Evolutionary conservation across 2,888 invertebrate genomes (phyloP).

Genomic region (Rhyacophila evoluta): DNA sequence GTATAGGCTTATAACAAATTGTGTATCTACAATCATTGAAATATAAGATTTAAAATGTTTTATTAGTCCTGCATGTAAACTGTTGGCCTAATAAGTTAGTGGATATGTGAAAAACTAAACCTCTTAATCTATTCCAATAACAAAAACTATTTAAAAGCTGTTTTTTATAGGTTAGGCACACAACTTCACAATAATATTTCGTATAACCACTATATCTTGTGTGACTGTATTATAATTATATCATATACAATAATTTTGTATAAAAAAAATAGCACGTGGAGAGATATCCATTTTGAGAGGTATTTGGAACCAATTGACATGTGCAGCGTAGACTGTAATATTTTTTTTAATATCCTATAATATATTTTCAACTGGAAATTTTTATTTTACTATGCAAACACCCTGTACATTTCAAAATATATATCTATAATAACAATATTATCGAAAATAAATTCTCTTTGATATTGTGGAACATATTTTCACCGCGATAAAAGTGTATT

Average conservation of each 20-base stretch:
- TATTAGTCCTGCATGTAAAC: background rate
- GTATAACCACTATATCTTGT: background rate
- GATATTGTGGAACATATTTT: background rate
- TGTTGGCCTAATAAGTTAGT: slow-evolving; percentile 9
- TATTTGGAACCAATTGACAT: slow-evolving; percentile 28
- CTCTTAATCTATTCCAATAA: background rate
- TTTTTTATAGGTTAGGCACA: background rate
- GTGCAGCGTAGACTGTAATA: slow-evolving; percentile 4
- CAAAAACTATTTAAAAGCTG: background rate
- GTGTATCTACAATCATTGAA: slow-evolving; percentile 8
- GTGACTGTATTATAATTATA: background rate
- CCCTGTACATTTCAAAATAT: background rate
- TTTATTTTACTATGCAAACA: slow-evolving; percentile 23
- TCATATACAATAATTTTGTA: slow-evolving; percentile 10
- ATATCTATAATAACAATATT: background rate
- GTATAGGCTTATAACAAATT: slow-evolving; percentile 5
- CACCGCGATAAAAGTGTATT: background rate
- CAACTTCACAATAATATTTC: background rate
- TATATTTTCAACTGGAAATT: slow-evolving; percentile 10
- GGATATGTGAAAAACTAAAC: background rate
- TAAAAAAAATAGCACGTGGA: background rate
- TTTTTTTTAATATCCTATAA: background rate
- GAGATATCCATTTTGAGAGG: slow-evolving; percentile 26
- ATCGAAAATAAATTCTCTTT: background rate
- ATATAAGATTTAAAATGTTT: background rate